Conservation (phyloP, 2,888 invertebrate genomes). For the Phaedon cochleariae region DNA sequence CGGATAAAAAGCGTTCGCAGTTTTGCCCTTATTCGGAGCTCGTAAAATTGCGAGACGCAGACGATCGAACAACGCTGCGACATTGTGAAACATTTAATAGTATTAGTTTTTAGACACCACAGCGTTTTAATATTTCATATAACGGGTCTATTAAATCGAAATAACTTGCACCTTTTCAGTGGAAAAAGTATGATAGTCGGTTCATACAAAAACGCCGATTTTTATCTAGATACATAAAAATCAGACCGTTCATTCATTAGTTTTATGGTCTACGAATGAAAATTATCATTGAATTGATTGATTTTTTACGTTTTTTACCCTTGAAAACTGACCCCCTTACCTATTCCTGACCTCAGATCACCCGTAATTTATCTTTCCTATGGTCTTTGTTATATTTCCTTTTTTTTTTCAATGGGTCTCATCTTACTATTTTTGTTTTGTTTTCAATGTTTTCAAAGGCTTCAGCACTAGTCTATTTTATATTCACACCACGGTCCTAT, state of each 20-base stretch:
- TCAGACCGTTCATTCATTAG: too few species aligned
- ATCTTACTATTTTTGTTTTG: too few species aligned
- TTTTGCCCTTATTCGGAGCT: background rate
- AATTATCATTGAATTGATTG: too few species aligned
- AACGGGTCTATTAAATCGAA: constrained; percentile 47
- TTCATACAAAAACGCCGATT: background rate
- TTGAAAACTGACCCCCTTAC: too few species aligned
- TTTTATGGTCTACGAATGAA: background rate
- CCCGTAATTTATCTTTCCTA: too few species aligned
- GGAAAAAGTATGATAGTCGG: background rate
- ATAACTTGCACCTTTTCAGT: constrained; percentile 33
- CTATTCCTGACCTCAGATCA: too few species aligned
- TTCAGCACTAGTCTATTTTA: too few species aligned
- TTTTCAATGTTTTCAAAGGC: too few species aligned
- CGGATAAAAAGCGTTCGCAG: background rate
- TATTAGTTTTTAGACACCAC: constrained; percentile 55
- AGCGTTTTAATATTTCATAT: constrained; percentile 55
- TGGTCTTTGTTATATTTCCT: too few species aligned
- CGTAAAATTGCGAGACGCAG: background rate
- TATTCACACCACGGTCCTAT: too few species aligned
- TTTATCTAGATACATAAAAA: background rate
- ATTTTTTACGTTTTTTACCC: too few species aligned
- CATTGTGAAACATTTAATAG: constrained; percentile 58
- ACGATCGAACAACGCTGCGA: constrained; percentile 5
- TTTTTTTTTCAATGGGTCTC: too few species aligned